phyloP scores from a whole-genome alignment of 2,888 invertebrate species.

The Hirtodrosophila histrioides region DNA sequence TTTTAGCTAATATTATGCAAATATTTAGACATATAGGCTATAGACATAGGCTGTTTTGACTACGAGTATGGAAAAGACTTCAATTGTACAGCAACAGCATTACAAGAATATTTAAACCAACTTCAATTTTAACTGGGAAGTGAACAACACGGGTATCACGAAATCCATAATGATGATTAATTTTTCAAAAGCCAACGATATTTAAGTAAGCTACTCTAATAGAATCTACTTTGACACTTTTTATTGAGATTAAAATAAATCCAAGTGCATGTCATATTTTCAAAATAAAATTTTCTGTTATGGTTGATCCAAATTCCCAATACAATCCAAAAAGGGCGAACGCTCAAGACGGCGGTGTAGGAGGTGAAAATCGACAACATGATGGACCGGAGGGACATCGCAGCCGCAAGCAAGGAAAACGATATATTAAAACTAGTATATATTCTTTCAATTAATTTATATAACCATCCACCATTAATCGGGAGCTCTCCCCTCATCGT shows the following conservation, averaged over 20 bases:
- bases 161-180: too few relatives aligned
- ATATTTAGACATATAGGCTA: conserved; percentile 22
- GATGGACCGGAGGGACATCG: not conserved
- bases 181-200: not conserved
- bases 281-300: not conserved
- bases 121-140: too few relatives aligned
- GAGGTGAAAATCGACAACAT: too few relatives aligned
- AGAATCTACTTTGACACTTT: too few relatives aligned
- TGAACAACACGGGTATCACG: too few relatives aligned
- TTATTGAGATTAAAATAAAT: too few relatives aligned
- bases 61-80: not conserved
- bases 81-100: not conserved
- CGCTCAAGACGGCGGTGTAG: too few relatives aligned
- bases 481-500: not conserved
- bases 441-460: too few relatives aligned
- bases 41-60: conserved; percentile 14
- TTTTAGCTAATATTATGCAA: conserved; percentile 54
- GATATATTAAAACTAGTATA: conserved; percentile 56
- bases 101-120: not conserved
- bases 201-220: too few relatives aligned
- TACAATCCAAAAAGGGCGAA: too few relatives aligned
- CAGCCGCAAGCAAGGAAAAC: conserved; percentile 14
- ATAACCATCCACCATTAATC: too few relatives aligned
- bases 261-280: too few relatives aligned
- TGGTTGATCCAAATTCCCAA: not conserved